Conservation (phyloP, 1,140 invertebrate genomes). For the Trichoplusia ni region DNA sequence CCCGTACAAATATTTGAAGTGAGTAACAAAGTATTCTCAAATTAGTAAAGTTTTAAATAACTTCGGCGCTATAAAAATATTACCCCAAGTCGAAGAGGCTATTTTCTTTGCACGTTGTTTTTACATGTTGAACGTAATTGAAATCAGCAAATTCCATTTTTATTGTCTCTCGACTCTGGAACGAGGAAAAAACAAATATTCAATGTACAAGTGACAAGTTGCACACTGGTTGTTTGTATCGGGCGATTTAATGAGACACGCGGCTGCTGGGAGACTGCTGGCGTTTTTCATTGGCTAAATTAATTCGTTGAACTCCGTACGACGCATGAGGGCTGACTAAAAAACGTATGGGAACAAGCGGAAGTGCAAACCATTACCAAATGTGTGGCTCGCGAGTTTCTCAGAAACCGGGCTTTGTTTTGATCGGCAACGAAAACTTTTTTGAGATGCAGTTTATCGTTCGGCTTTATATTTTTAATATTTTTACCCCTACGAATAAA, state of each 20-base stretch:
- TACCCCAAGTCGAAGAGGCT: background rate
- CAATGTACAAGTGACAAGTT: conserved; percentile 19
- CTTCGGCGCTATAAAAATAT: background rate
- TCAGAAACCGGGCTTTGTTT: conserved; percentile 44
- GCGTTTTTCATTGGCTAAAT: conserved; percentile 57
- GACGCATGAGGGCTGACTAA: conserved; percentile 42
- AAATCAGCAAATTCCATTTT: conserved; percentile 17
- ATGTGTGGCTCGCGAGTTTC: conserved; percentile 53
- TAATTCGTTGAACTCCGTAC: conserved; percentile 63
- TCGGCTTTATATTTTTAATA: background rate
- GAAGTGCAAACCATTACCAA: conserved; percentile 73
- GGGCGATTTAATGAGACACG: conserved; percentile 31
- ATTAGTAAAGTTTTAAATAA: background rate
- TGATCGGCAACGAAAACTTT: conserved; percentile 23
- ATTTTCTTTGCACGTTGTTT: background rate
- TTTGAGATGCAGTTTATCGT: conserved; percentile 14
- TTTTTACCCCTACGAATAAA: too few relatives aligned
- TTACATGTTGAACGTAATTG: conserved; percentile 9
- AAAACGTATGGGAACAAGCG: conserved; percentile 55
- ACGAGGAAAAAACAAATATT: conserved; percentile 1
- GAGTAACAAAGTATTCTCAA: background rate
- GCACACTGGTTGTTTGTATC: conserved; percentile 22
- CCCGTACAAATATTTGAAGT: background rate
- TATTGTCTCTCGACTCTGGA: background rate
- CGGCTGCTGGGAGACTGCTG: conserved; percentile 26